phyloP scores from a whole-genome alignment of 2,797 vertebrate species.

The Eulemur rubriventer region DNA sequence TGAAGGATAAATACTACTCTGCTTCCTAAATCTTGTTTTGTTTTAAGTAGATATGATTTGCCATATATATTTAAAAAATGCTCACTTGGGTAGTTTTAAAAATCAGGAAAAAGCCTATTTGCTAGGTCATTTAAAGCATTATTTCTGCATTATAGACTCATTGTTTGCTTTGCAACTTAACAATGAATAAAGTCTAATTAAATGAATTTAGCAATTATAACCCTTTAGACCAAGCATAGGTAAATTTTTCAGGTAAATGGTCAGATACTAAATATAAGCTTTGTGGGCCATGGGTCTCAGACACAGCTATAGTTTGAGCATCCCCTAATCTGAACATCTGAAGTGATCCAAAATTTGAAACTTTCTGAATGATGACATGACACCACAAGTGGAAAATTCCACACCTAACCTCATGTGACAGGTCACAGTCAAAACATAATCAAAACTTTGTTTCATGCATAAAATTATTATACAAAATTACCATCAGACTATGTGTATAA shows the following conservation, averaged over 20 bases:
- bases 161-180: conserved; percentile 36
- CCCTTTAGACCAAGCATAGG: background rate
- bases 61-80: background rate
- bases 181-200: conserved; percentile 26
- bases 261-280: conserved; percentile 9
- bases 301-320: background rate
- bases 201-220: background rate
- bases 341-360: background rate
- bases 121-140: conserved; percentile 32
- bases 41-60: conserved; percentile 45
- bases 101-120: conserved; percentile 55
- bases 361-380: background rate
- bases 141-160: conserved; percentile 38
- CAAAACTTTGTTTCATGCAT: background rate
- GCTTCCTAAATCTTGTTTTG: conserved; percentile 47
- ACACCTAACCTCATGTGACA: background rate
- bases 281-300: background rate
- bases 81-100: conserved; percentile 47
- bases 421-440: background rate
- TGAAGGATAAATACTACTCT: conserved; percentile 15
- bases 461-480: background rate
- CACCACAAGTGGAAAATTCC: background rate
- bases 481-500: background rate
- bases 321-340: background rate
- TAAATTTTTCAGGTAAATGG: conserved; percentile 1